phyloP scores from a whole-genome alignment of 2,113 vertebrate species.

The Symphodus melops region DNA sequence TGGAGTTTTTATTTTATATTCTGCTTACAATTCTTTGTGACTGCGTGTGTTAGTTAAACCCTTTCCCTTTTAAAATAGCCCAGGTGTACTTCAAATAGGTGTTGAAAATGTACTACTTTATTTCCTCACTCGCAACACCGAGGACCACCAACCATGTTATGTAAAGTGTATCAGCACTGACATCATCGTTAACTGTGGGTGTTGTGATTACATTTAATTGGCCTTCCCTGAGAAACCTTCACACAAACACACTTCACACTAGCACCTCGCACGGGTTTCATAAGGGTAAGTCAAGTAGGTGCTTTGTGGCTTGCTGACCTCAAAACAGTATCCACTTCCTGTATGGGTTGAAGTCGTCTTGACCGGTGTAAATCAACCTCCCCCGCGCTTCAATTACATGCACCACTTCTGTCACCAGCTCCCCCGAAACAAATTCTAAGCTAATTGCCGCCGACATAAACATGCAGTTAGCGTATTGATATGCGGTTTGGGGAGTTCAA shows the following conservation, averaged over 20 bases:
- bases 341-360: slow-evolving; percentile 54
- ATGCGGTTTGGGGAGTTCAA: slow-evolving; percentile 63
- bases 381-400: slow-evolving; percentile 60
- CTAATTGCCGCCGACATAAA: slow-evolving; percentile 76
- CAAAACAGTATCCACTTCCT: slow-evolving; percentile 73
- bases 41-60: no score
- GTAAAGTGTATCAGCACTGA: slow-evolving; percentile 46
- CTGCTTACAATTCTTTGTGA: background rate
- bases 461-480: slow-evolving; percentile 66
- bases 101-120: slow-evolving; percentile 16
- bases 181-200: slow-evolving; percentile 52
- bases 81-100: background rate
- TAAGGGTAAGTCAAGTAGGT: slow-evolving; percentile 54
- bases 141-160: slow-evolving; percentile 58
- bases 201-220: slow-evolving; percentile 70
- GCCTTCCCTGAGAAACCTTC: slow-evolving; percentile 33
- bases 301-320: slow-evolving; percentile 70
- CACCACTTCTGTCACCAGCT: slow-evolving; percentile 58
- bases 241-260: slow-evolving; percentile 29
- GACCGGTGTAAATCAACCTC: slow-evolving; percentile 67
- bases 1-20: background rate
- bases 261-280: slow-evolving; percentile 62
- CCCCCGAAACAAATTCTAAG: slow-evolving; percentile 58
- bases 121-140: slow-evolving; percentile 6
- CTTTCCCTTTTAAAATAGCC: background rate